Evolutionary conservation across 2,113 vertebrate genomes (phyloP).

Genomic region (Cyprinodon tularosa): DNA sequence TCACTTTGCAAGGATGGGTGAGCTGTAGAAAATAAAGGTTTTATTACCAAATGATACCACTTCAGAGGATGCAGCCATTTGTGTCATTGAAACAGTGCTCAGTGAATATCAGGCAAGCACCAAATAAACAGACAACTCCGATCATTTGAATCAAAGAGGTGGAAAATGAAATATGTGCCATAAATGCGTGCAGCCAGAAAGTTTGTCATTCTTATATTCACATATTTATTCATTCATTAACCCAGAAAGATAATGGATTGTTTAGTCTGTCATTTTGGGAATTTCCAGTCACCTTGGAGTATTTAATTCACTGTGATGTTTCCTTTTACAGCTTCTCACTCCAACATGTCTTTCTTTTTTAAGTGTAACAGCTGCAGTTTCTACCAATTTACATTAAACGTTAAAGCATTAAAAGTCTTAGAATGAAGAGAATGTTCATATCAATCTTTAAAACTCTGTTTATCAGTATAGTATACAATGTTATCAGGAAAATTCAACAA

Average conservation of each 20-base stretch:
- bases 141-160: slow-evolving; percentile 22
- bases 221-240: neutral
- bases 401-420: too few species aligned
- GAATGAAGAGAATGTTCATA: too few species aligned
- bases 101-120: slow-evolving; percentile 32
- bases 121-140: slow-evolving; percentile 29
- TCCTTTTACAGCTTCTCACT: neutral
- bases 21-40: slow-evolving; percentile 39
- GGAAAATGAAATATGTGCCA: slow-evolving; percentile 24
- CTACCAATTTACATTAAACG: neutral
- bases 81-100: slow-evolving; percentile 47
- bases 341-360: neutral
- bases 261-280: slow-evolving; percentile 9
- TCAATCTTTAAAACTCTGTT: neutral
- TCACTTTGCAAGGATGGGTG: slow-evolving; percentile 43
- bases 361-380: neutral
- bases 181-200: slow-evolving; percentile 8
- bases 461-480: neutral
- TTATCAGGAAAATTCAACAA: neutral
- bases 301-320: slow-evolving; percentile 9
- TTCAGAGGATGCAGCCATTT: slow-evolving; percentile 43
- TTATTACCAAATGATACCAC: slow-evolving; percentile 42
- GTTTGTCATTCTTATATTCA: neutral
- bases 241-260: neutral
- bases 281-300: slow-evolving; percentile 10